These are phyloP conservation scores for Sebastes trivittatus DNA, from an alignment of 2,797 vertebrate species.

Conservation along the genomic window DNA sequence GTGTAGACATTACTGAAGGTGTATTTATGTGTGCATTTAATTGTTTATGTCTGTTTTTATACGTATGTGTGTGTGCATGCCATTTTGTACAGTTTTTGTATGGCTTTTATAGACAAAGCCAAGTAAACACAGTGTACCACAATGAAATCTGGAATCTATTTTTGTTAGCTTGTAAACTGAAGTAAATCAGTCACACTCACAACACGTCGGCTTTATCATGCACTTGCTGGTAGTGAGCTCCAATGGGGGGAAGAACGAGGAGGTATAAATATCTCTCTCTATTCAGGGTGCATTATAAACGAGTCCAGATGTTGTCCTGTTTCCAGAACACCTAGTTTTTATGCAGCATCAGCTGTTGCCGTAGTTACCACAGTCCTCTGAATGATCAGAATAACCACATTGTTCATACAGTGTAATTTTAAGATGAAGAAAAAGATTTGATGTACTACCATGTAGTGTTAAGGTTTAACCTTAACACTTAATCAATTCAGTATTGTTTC, in stretches of 20 bases:
- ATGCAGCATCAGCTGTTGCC: not conserved
- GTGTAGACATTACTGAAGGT: not conserved
- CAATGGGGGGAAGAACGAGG: not conserved
- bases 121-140: conserved; percentile 18
- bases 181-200: not conserved
- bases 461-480: not conserved
- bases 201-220: not conserved
- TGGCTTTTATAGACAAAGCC: conserved; percentile 23
- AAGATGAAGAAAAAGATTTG: not conserved
- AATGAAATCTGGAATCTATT: conserved; percentile 16
- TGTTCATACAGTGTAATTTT: not conserved
- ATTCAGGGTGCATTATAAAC: not conserved
- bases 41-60: not conserved
- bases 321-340: not conserved
- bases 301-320: not conserved
- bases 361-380: not conserved
- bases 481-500: not conserved
- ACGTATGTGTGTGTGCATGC: not conserved
- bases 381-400: not conserved
- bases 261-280: not conserved
- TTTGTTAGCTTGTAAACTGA: conserved; percentile 25
- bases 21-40: not conserved
- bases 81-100: not conserved
- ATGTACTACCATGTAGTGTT: not conserved
- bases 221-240: not conserved